Percentiles rank a stretch among this genome's conserved stretches.
phyloP scores from a whole-genome alignment of 92 coral and sea anemone genomes.

The Palythoa grandiflora region DNA sequence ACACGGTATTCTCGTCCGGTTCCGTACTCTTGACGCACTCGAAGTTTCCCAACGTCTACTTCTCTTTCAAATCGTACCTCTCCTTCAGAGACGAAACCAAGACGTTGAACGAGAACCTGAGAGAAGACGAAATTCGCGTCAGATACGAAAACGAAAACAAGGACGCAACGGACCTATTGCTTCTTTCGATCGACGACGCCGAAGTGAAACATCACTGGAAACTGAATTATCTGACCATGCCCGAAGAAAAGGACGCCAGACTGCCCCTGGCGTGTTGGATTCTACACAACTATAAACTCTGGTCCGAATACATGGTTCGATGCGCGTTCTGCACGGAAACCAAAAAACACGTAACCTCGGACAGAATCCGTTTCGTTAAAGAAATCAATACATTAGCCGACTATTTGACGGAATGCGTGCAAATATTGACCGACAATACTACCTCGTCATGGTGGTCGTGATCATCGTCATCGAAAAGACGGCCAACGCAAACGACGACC shows the following conservation, averaged over 20 bases:
- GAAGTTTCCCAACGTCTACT: not conserved
- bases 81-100: not conserved
- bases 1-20: not conserved
- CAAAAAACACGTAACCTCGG: not conserved
- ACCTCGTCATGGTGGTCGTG: slow-evolving; percentile 4
- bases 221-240: not conserved
- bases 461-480: slow-evolving; percentile 1
- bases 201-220: not conserved
- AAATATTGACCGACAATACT: not conserved
- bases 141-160: not conserved
- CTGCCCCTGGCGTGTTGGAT: slow-evolving; percentile 1
- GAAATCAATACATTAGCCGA: not conserved
- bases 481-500: not conserved
- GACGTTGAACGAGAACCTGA: not conserved
- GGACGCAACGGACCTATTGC: not conserved
- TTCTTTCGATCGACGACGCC: not conserved
- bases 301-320: slow-evolving; percentile 16
- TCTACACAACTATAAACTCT: not conserved
- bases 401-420: slow-evolving; percentile 4
- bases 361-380: not conserved
- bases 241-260: not conserved
- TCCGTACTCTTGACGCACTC: not conserved
- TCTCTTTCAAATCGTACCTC: not conserved
- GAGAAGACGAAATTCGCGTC: not conserved
- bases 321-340: not conserved